These are phyloP conservation scores for Eubasilissa splendida DNA, from an alignment of 2,888 invertebrate species.

Conservation along the genomic window DNA sequence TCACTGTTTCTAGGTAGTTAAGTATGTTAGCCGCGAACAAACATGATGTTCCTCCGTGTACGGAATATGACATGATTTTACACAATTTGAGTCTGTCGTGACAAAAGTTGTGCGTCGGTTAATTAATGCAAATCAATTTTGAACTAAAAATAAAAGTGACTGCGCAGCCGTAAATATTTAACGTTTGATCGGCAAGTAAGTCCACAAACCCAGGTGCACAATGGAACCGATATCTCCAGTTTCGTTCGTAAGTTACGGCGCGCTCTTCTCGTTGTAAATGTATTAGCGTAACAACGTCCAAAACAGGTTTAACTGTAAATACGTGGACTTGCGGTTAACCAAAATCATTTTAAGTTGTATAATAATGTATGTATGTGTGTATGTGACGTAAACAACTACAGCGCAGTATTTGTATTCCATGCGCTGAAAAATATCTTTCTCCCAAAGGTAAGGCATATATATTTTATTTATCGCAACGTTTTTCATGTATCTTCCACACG, in stretches of 20 bases:
- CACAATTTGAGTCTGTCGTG: conserved; percentile 9
- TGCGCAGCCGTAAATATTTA: background rate
- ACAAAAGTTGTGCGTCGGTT: conserved; percentile 9
- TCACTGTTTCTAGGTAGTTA: background rate
- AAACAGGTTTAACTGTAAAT: conserved; percentile 37
- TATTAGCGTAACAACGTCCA: conserved; percentile 24
- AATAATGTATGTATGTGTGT: background rate
- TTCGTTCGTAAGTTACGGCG: background rate
- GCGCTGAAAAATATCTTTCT: too few relatives aligned
- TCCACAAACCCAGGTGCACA: too few relatives aligned
- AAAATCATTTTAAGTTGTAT: conserved; percentile 15
- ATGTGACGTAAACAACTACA: conserved; percentile 22
- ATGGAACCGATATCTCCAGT: too few relatives aligned
- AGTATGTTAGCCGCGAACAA: background rate
- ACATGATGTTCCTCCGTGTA: background rate
- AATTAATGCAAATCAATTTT: conserved; percentile 6
- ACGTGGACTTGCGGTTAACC: conserved; percentile 3
- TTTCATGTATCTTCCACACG: too few relatives aligned
- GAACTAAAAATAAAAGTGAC: conserved; percentile 29
- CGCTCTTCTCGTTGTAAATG: conserved; percentile 1
- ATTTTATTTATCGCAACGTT: too few relatives aligned
- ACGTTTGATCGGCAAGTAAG: too few relatives aligned
- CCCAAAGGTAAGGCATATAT: too few relatives aligned
- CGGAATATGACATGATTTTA: background rate
- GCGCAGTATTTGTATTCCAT: too few relatives aligned